Evolutionary conservation across 2,113 vertebrate genomes (phyloP).

Genomic region (Epinephelus moara): DNA sequence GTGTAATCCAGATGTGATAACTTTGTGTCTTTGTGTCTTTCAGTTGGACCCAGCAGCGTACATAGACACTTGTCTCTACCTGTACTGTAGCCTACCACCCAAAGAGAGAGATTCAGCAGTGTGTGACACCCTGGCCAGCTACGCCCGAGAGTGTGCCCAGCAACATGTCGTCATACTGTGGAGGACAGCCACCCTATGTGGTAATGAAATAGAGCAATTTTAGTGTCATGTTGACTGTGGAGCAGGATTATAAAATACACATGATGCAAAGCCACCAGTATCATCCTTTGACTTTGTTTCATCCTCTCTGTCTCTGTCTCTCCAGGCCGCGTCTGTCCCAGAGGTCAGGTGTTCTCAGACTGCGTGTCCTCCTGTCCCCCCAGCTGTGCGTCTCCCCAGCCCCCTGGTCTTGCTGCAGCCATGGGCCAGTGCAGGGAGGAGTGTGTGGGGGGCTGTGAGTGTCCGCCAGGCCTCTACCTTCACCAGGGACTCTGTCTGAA

Average conservation of each 20-base stretch:
- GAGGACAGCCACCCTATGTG: conserved; percentile 87
- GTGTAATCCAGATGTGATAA: neutral
- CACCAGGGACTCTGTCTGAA: conserved; percentile 84
- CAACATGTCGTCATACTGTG: conserved; percentile 81
- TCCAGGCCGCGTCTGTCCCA: conserved; percentile 85
- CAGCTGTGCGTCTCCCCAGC: conserved; percentile 82
- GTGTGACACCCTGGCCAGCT: conserved; percentile 89
- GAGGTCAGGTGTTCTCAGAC: conserved; percentile 88
- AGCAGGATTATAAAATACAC: neutral
- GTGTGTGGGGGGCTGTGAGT: conserved; percentile 92
- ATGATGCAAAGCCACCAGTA: neutral
- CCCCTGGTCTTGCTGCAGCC: conserved; percentile 32
- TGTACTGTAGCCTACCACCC: conserved; percentile 79
- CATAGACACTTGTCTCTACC: conserved; percentile 86
- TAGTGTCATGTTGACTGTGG: neutral
- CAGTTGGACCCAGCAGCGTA: conserved; percentile 89
- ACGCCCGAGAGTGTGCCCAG: conserved; percentile 88
- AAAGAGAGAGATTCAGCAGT: conserved; percentile 48
- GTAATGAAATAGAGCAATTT: conserved; percentile 72
- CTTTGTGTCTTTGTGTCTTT: conserved; percentile 16
- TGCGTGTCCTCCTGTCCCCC: conserved; percentile 90
- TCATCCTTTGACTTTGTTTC: neutral
- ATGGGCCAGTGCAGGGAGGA: conserved; percentile 84
- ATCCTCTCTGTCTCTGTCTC: neutral
- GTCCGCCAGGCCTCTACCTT: conserved; percentile 83